phyloP scores from a whole-genome alignment of 2,797 vertebrate genomes.

The Pipistrellus pygmaeus region DNA sequence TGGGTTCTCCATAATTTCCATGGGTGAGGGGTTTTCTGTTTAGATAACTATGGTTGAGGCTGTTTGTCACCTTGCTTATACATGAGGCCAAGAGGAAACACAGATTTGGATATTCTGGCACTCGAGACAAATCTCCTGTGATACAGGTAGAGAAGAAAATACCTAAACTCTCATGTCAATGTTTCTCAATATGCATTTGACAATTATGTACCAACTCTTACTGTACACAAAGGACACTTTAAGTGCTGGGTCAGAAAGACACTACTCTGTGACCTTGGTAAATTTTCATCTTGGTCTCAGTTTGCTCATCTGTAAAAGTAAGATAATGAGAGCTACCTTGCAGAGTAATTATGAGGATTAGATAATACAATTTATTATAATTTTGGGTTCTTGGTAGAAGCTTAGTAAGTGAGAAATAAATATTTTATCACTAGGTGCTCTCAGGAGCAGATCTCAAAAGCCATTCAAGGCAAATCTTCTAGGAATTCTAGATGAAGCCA shows the following conservation, averaged over 20 bases:
- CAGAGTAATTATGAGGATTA: background rate
- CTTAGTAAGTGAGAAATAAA: conserved; percentile 8
- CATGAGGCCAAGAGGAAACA: background rate
- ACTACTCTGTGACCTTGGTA: background rate
- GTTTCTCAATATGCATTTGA: background rate
- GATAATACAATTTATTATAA: background rate
- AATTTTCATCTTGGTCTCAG: background rate
- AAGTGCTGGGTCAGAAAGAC: background rate
- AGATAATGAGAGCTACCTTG: background rate
- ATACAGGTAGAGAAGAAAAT: background rate
- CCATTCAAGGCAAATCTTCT: background rate
- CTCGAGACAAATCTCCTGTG: background rate
- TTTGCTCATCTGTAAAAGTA: background rate
- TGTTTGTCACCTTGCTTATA: background rate
- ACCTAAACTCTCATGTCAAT: background rate
- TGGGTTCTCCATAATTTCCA: background rate
- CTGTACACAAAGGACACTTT: background rate
- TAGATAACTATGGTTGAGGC: background rate
- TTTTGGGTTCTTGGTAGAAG: background rate
- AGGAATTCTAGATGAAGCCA: conserved; percentile 14
- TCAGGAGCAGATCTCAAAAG: conserved; percentile 31
- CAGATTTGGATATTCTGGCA: background rate
- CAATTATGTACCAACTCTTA: background rate
- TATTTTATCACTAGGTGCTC: background rate
- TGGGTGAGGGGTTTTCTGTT: background rate